phyloP scores from a whole-genome alignment of 2,888 invertebrate genomes.

The Tuberolachnus salignus region DNA sequence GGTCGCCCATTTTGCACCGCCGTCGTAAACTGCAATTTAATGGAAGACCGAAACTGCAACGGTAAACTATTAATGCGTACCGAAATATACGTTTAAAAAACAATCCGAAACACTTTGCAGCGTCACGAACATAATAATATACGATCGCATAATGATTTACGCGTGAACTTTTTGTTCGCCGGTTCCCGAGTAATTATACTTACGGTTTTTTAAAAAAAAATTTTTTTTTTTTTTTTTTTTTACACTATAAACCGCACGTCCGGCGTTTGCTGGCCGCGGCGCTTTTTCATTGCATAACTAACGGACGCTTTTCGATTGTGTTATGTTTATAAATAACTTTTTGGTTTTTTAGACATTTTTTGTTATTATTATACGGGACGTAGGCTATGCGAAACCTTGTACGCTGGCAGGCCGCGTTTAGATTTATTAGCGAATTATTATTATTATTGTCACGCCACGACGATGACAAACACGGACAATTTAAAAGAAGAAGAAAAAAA shows the following conservation, averaged over 20 bases:
- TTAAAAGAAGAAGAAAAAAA: too few relatives aligned
- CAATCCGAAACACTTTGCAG: neutral
- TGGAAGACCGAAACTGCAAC: neutral
- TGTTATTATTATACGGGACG: neutral
- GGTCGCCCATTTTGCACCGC: too few relatives aligned
- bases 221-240: neutral
- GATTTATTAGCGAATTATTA: too few relatives aligned
- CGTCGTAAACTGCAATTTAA: too few relatives aligned
- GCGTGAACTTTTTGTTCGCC: conserved; percentile 2
- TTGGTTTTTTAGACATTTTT: neutral
- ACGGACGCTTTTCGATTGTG: conserved; percentile 18
- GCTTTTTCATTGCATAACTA: conserved; percentile 4
- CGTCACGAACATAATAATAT: neutral
- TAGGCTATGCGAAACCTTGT: too few relatives aligned
- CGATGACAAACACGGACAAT: too few relatives aligned
- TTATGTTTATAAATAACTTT: conserved; percentile 18
- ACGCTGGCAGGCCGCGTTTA: too few relatives aligned
- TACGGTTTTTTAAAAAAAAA: too few relatives aligned
- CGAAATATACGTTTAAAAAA: neutral
- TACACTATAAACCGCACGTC: neutral
- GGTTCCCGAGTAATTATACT: conserved; percentile 27
- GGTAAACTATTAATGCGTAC: neutral
- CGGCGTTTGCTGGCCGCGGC: neutral
- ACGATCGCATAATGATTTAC: conserved; percentile 13
- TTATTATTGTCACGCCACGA: too few relatives aligned